Percentiles rank a stretch among this genome's conserved stretches.
Conservation (phyloP, 1,140 invertebrate genomes). For the Drosophila albomicans region DNA sequence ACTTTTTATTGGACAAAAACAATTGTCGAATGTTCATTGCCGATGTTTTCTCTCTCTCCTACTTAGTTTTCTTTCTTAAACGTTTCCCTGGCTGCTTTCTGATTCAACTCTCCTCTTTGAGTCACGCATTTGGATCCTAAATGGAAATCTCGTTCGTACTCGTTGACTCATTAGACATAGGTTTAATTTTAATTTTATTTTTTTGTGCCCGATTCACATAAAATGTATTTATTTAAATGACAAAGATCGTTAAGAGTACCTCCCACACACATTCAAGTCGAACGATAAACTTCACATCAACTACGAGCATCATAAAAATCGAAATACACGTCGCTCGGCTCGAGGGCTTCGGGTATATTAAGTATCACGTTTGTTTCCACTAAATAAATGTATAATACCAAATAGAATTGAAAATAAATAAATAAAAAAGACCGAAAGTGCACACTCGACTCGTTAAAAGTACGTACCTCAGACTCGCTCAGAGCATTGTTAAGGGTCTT, state of each 20-base stretch:
- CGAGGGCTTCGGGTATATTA: slow-evolving; percentile 39
- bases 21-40: background rate
- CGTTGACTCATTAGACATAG: slow-evolving; percentile 48
- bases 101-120: slow-evolving; percentile 2
- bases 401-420: slow-evolving; percentile 61
- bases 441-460: slow-evolving; percentile 57
- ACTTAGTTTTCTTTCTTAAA: background rate
- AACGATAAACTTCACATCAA: background rate
- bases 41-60: background rate
- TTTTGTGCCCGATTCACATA: slow-evolving; percentile 29
- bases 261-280: slow-evolving; percentile 18
- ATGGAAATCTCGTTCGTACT: slow-evolving; percentile 5
- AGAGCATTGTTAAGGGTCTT: slow-evolving; percentile 5
- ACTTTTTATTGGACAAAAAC: too few relatives aligned
- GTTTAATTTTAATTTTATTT: slow-evolving; percentile 17
- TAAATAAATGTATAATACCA: slow-evolving; percentile 43
- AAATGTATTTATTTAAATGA: slow-evolving; percentile 50
- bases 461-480: slow-evolving; percentile 52
- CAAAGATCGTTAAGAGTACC: slow-evolving; percentile 40
- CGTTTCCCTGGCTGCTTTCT: too few relatives aligned
- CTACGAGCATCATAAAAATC: slow-evolving; percentile 54
- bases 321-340: slow-evolving; percentile 64
- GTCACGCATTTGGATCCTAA: slow-evolving; percentile 20
- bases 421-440: slow-evolving; percentile 43
- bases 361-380: slow-evolving; percentile 53